phyloP scores from a whole-genome alignment of 2,888 invertebrate genomes.

The Cephus nigrinus region DNA sequence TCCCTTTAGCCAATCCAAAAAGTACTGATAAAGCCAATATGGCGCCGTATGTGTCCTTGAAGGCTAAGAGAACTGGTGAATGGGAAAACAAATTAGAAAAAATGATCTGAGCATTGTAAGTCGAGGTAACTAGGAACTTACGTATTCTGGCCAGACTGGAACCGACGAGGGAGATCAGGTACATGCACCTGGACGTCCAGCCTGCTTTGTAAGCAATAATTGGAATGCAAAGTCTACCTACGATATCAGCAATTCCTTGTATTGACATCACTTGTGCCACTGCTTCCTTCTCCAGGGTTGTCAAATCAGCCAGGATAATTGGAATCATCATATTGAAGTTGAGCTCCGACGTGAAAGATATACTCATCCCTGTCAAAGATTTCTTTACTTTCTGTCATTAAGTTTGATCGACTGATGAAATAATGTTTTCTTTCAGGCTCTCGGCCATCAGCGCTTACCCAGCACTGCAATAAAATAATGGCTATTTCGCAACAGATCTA shows the following conservation, averaged over 20 bases:
- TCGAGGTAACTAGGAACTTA: conserved; percentile 36
- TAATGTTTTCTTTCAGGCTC: not conserved
- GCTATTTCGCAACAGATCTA: conserved; percentile 44
- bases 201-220: conserved; percentile 54
- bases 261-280: conserved; percentile 62
- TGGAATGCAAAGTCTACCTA: conserved; percentile 62
- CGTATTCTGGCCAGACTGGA: conserved; percentile 62
- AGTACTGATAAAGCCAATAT: conserved; percentile 47
- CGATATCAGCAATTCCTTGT: conserved; percentile 62
- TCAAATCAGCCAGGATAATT: conserved; percentile 64
- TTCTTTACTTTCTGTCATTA: not conserved
- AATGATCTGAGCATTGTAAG: not conserved
- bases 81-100: conserved; percentile 1
- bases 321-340: conserved; percentile 67
- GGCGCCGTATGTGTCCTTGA: conserved; percentile 35
- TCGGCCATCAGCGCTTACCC: conserved; percentile 26
- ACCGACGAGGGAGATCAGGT: conserved; percentile 56
- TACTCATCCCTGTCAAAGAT: conserved; percentile 58
- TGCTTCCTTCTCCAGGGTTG: conserved; percentile 51
- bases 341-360: conserved; percentile 67
- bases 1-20: conserved; percentile 62
- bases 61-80: conserved; percentile 46
- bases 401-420: not conserved
- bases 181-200: conserved; percentile 60
- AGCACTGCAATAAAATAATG: conserved; percentile 40